phyloP scores from a whole-genome alignment of 2,113 vertebrate genomes.

The Pluvialis apricaria region DNA sequence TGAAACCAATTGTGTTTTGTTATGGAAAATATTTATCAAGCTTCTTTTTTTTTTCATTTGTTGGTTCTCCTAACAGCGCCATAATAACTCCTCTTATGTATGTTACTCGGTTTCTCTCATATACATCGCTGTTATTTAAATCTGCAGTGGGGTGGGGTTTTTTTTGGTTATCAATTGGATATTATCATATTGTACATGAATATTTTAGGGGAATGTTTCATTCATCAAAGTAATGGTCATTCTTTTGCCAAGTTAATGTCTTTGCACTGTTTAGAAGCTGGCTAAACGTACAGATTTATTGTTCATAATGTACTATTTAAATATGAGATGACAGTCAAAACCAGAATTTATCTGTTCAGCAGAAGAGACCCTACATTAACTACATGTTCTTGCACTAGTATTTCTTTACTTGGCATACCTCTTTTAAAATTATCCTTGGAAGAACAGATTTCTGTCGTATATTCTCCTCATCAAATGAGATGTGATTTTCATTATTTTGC shows the following conservation, averaged over 20 bases:
- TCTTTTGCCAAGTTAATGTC: constrained; percentile 62
- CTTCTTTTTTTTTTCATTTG: constrained; percentile 42
- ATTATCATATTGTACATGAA: constrained; percentile 36
- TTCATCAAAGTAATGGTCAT: constrained; percentile 59
- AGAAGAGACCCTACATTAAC: constrained; percentile 56
- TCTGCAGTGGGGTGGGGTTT: background rate
- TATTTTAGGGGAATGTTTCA: constrained; percentile 61
- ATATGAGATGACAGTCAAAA: constrained; percentile 43
- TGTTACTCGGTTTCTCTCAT: background rate
- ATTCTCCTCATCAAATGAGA: constrained; percentile 37
- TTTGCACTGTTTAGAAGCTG: constrained; percentile 41
- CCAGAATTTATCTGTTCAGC: constrained; percentile 56
- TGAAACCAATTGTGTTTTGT: constrained; percentile 75
- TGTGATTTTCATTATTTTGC: constrained; percentile 68
- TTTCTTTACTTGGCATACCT: constrained; percentile 59
- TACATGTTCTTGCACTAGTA: background rate
- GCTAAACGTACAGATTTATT: constrained; percentile 39
- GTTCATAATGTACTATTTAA: constrained; percentile 28
- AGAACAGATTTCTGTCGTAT: constrained; percentile 45
- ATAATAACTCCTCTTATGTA: constrained; percentile 8
- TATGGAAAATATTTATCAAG: constrained; percentile 74
- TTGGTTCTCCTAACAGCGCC: constrained; percentile 61
- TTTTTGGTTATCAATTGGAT: constrained; percentile 13
- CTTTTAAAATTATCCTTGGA: constrained; percentile 46
- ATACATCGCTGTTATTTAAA: background rate